These are phyloP conservation scores for Altica lythri DNA, from an alignment of 2,888 invertebrate genomes.

Conservation along the genomic window DNA sequence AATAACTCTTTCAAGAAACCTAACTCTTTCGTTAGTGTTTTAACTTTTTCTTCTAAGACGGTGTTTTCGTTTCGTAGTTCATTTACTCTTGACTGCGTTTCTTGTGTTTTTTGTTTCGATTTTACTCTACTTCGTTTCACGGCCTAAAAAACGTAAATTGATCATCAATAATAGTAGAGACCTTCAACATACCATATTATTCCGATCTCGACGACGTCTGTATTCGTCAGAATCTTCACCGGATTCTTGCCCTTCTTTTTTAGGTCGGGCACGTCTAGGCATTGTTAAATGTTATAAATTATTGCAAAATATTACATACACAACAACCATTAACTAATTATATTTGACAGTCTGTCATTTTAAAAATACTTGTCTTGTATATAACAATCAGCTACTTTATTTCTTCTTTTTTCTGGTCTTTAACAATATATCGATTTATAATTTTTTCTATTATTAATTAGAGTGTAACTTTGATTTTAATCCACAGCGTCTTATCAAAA, in stretches of 20 bases:
- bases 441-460: too few relatives aligned
- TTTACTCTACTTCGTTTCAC: slow-evolving; percentile 83
- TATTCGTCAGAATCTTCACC: slow-evolving; percentile 73
- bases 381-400: too few relatives aligned
- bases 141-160: slow-evolving; percentile 62
- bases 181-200: slow-evolving; percentile 68
- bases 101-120: slow-evolving; percentile 75
- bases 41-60: slow-evolving; percentile 78
- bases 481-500: too few relatives aligned
- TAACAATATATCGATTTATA: too few relatives aligned
- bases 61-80: slow-evolving; percentile 79
- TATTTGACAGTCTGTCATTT: too few relatives aligned
- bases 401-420: too few relatives aligned
- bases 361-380: too few relatives aligned
- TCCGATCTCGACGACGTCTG: slow-evolving; percentile 73
- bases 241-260: slow-evolving; percentile 62
- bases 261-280: slow-evolving; percentile 48
- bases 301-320: not conserved
- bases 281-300: slow-evolving; percentile 33
- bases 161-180: not conserved
- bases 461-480: too few relatives aligned
- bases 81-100: slow-evolving; percentile 75
- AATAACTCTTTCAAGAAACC: slow-evolving; percentile 81
- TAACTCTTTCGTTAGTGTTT: slow-evolving; percentile 78
- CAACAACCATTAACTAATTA: too few relatives aligned